These are phyloP conservation scores for Heliangelus exortis DNA, from an alignment of 2,797 vertebrate species.

Conservation along the genomic window DNA sequence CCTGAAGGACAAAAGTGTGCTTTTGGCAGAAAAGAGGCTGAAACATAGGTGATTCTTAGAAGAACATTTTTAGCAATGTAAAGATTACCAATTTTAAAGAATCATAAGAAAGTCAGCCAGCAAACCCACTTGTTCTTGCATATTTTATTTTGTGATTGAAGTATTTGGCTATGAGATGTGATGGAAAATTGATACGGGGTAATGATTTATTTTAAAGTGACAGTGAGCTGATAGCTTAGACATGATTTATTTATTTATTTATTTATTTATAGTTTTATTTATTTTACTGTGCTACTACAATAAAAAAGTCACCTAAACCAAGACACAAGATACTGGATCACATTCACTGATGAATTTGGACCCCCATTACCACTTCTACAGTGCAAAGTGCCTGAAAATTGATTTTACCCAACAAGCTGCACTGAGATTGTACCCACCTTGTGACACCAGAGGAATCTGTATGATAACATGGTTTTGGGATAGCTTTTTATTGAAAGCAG, in stretches of 20 bases:
- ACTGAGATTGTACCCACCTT: background rate
- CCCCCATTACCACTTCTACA: background rate
- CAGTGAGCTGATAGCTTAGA: background rate
- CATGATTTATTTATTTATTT: background rate
- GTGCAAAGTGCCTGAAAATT: background rate
- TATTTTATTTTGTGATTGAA: background rate
- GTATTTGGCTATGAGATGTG: background rate
- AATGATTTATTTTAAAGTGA: background rate
- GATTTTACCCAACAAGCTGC: background rate
- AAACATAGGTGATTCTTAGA: background rate
- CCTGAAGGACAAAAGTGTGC: background rate
- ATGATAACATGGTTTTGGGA: rapidly evolving
- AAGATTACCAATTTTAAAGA: background rate
- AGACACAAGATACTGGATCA: background rate
- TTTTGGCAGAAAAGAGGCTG: background rate
- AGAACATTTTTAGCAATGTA: background rate
- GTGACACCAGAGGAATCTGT: background rate
- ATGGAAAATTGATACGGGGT: rapidly evolving
- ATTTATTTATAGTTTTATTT: background rate
- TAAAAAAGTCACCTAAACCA: background rate
- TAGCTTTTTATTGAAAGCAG: background rate
- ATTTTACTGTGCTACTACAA: background rate
- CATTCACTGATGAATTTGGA: background rate
- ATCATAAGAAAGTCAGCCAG: background rate
- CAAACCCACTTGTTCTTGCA: background rate